Evolutionary conservation across 2,797 vertebrate genomes (phyloP).

Genomic region (Lepus oiostolus): DNA sequence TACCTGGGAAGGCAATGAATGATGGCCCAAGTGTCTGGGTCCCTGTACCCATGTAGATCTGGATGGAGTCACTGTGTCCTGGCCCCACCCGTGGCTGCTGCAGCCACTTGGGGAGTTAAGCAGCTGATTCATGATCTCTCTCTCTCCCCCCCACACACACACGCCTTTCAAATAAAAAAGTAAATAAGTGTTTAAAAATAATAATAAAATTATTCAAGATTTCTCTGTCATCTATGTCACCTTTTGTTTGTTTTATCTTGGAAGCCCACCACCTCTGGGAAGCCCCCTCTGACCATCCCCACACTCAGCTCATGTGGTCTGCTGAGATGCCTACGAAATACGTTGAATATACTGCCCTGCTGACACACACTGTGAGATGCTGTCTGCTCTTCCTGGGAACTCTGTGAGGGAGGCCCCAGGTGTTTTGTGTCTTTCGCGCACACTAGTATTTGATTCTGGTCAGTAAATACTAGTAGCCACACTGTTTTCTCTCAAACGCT

Average conservation of each 20-base stretch:
- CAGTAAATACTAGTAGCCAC: background rate
- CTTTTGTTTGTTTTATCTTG: slow-evolving; percentile 3
- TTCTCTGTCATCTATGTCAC: background rate
- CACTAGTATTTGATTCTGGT: background rate
- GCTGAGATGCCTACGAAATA: background rate
- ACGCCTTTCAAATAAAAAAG: no score
- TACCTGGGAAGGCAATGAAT: no score
- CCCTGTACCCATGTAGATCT: no score
- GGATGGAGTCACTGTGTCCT: no score
- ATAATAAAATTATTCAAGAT: background rate
- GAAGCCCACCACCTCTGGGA: background rate
- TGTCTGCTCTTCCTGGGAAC: background rate
- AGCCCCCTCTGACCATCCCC: background rate
- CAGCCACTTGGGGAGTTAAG: no score
- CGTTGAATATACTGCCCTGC: background rate
- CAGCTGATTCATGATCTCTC: no score
- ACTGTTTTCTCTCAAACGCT: background rate
- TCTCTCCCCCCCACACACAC: no score
- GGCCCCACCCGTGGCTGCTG: no score
- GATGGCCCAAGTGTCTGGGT: no score
- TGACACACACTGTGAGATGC: background rate
- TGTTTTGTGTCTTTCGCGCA: background rate
- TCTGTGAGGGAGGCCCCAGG: background rate
- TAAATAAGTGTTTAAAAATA: no score
- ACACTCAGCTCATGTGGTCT: background rate